These are phyloP conservation scores for Pocillopora meandrina DNA, from an alignment of 92 coral and sea anemone genomes.

Conservation along the genomic window DNA sequence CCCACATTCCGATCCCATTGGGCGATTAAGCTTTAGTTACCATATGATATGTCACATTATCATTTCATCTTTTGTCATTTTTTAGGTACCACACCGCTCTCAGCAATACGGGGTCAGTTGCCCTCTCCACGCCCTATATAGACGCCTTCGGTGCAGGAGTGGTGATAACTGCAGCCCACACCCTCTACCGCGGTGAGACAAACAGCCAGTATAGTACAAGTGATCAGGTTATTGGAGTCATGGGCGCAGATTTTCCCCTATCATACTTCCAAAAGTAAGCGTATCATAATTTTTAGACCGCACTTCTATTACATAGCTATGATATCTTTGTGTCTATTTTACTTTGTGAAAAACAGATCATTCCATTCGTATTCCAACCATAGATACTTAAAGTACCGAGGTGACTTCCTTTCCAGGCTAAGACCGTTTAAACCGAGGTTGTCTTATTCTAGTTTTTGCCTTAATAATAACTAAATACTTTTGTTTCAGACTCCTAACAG, in stretches of 20 bases:
- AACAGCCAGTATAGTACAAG: slow-evolving; percentile 24
- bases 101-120: slow-evolving; percentile 54
- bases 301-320: not conserved
- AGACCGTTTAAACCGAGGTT: too few relatives aligned
- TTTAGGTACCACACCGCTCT: slow-evolving; percentile 57
- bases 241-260: slow-evolving; percentile 64
- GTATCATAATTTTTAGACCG: too few relatives aligned
- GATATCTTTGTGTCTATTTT: not conserved
- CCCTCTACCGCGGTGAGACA: slow-evolving; percentile 45
- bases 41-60: too few relatives aligned
- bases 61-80: not conserved
- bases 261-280: slow-evolving; percentile 55
- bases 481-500: slow-evolving; percentile 52
- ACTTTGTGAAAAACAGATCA: too few relatives aligned
- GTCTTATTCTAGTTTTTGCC: too few relatives aligned
- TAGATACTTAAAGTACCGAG: too few relatives aligned
- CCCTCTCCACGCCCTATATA: slow-evolving; percentile 64
- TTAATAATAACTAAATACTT: too few relatives aligned
- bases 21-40: too few relatives aligned
- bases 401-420: too few relatives aligned
- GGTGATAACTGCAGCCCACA: slow-evolving; percentile 64
- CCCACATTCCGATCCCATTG: too few relatives aligned
- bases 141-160: slow-evolving; percentile 70
- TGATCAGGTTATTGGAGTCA: slow-evolving; percentile 67
- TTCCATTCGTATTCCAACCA: too few relatives aligned